Evolutionary conservation across 64 coral and sea anemone genomes (phyloP).

Genomic region (Montipora sp.): DNA sequence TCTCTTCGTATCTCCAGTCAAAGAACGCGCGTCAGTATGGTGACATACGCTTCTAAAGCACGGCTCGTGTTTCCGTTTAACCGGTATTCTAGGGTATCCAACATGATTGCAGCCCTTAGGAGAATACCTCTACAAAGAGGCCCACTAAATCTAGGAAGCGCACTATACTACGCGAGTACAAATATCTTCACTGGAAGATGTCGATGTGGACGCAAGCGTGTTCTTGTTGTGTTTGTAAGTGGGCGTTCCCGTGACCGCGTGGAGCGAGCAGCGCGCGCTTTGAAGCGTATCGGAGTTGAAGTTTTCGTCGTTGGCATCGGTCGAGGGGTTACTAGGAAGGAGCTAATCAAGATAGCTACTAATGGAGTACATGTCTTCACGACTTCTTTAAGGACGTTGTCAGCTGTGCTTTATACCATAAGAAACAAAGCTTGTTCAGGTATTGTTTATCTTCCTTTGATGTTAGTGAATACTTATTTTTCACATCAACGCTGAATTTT

Average conservation of each 20-base stretch:
- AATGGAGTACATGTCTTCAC: conserved; percentile 64
- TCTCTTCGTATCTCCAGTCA: conserved; percentile 63
- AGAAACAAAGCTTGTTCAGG: conserved; percentile 64
- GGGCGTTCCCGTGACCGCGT: conserved; percentile 64
- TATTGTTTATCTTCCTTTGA: conserved; percentile 1
- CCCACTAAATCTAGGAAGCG: conserved; percentile 17
- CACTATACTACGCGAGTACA: conserved; percentile 38
- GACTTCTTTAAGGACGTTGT: conserved; percentile 32
- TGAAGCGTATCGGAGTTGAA: conserved; percentile 75
- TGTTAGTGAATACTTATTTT: neutral
- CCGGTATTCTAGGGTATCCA: conserved; percentile 34
- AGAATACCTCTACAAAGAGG: conserved; percentile 19
- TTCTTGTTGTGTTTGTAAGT: conserved; percentile 72
- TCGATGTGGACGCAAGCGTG: conserved; percentile 67
- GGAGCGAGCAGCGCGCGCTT: conserved; percentile 46
- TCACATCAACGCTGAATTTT: too few species aligned
- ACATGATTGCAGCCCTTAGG: neutral
- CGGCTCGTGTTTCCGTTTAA: conserved; percentile 58
- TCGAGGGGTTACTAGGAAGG: conserved; percentile 4
- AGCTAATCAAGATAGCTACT: conserved; percentile 74
- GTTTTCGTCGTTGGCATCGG: conserved; percentile 62
- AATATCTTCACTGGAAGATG: conserved; percentile 56
- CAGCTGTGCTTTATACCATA: conserved; percentile 44
- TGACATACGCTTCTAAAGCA: conserved; percentile 49
- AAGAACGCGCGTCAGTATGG: conserved; percentile 71